A percentile compares a stretch with the other conserved stretches of the same genome.
phyloP scores from a whole-genome alignment of 1,140 invertebrate species.

The Drosophila sturtevanti region DNA sequence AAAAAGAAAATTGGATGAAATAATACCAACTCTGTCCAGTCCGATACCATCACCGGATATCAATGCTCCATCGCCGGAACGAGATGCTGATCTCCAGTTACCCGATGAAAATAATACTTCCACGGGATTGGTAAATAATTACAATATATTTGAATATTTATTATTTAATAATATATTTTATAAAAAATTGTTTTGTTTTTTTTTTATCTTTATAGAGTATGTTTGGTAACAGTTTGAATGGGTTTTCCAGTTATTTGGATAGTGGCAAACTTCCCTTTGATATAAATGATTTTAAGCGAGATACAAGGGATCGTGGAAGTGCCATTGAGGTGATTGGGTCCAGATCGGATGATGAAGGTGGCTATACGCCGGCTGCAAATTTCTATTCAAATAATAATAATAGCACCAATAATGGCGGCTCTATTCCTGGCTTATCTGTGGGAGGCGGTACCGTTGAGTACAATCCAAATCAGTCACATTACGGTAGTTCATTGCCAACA shows the following conservation, averaged over 20 bases:
- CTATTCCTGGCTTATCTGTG: slow-evolving; percentile 60
- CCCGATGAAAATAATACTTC: slow-evolving; percentile 83
- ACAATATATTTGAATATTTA: not conserved
- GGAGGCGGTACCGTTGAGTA: slow-evolving; percentile 45
- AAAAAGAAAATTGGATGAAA: slow-evolving; percentile 92
- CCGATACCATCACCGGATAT: slow-evolving; percentile 90
- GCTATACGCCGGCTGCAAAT: slow-evolving; percentile 61
- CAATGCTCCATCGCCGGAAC: slow-evolving; percentile 93
- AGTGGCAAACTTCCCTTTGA: slow-evolving; percentile 78
- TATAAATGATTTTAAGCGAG: slow-evolving; percentile 81
- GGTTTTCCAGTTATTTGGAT: slow-evolving; percentile 77
- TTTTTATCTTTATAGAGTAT: slow-evolving; percentile 54
- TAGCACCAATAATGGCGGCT: slow-evolving; percentile 33
- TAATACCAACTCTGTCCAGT: slow-evolving; percentile 86
- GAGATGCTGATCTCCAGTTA: slow-evolving; percentile 90
- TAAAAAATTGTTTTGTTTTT: not conserved
- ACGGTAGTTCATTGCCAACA: slow-evolving; percentile 29
- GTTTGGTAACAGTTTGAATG: slow-evolving; percentile 67
- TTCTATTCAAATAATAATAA: slow-evolving; percentile 62
- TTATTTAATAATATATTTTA: not conserved
- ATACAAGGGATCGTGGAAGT: slow-evolving; percentile 62
- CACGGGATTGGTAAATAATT: slow-evolving; percentile 48
- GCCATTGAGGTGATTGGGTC: slow-evolving; percentile 84
- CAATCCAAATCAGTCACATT: slow-evolving; percentile 39
- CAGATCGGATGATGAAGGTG: slow-evolving; percentile 71